Evolutionary conservation across 2,113 vertebrate genomes (phyloP), one percentile per base, ranked within the genome.

Genomic region (Apodemus sylvaticus): DNA sequence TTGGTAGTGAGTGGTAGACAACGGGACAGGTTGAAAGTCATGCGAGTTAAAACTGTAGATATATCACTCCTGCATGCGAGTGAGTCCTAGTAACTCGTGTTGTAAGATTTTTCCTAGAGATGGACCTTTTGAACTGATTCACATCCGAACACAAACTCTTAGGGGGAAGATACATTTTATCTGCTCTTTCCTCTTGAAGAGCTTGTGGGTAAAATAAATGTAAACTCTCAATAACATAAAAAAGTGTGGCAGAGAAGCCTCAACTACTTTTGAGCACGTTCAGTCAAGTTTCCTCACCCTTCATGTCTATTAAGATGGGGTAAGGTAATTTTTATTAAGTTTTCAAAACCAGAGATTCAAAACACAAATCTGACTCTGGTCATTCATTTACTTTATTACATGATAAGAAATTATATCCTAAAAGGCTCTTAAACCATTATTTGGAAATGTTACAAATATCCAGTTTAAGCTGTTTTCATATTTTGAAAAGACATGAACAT

Each of bases 231-330:
- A 55, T 85, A 58, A 82, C 11, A 9, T 62, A 39, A 70, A 70
- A 90, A 94, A 88, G 89, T 48, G 39, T 91, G 48, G 58, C 48
- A 12, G 42, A 58, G 39, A 86, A 95, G 73, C 74, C 66, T 85
- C 81, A 77, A 39, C 64, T 58, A 92, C 0, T 93, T 96, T 95
- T 66, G 39, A 58, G 90, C 19, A 73, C 48, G 68, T 79, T 51
- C 24, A 89, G 45, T 92, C 58, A 91, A 95, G n/a, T 48, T 90
- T 42, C 48, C n/a, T 82, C n/a, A 42, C 90, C 58, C 83, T 94
- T 95, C 39, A 93, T 88, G 29, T 96, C 64, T 82, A 48, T 91
- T 96, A 93, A 96, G 12, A 82, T 83, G 48, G 87, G 11, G 29
- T 87, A 29, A 95, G 45, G 36, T 16, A 20, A 76, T 60, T 91